Base-by-base conservation (phyloP, 1,140 invertebrate genomes). In the Ditylenchus dipsaci region DNA sequence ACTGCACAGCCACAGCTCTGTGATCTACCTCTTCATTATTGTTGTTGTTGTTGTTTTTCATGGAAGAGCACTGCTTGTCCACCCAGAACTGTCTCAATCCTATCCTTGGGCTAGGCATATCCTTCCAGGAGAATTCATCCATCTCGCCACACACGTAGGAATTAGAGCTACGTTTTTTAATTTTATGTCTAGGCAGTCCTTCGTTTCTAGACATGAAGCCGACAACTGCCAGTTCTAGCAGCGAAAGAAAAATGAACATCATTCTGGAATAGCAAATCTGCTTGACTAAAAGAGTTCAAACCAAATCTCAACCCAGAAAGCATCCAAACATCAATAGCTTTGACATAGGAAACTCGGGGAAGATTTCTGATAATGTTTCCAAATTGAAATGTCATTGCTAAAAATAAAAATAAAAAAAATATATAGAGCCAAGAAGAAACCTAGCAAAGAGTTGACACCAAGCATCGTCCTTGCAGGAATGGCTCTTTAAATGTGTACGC, bases 151-250 rank as follows among this genome's bases (percentile, higher is more conserved):
- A 29, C 63, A 57, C 65, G 13, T 27, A 65, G 29, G 65, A 43
- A 5, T 60, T 57, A 1, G 57, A 61, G 53, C 73, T 64, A 15
- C 61, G 64, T 9, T 59, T 69, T 64, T 68, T 64, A 8, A 29
- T 30, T 1, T 42, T 49, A 63, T 29, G 38, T 43, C 42, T 63
- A 17, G 76, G 78, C 21, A 80, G 45, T 11, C 79, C 79, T 23
- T 81, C 79, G 68, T 81, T 81, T 62, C 79, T 67, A 0, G 73
- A 78, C 80, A 82, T 83, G 57, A 82, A 82, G 26, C 80, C 80
- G 42, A 82, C 73, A 9, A 82, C 77, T 13, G 80, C 81, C 17
- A 82, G 62, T 68, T 82, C 80, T 13, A 83, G 70, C 38, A 82
- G 76, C 21, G 77, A 80, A 19, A 82, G 27, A 38, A 82, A 82